phyloP scores from a whole-genome alignment of 2,797 vertebrate genomes.

The Tangara arthus region DNA sequence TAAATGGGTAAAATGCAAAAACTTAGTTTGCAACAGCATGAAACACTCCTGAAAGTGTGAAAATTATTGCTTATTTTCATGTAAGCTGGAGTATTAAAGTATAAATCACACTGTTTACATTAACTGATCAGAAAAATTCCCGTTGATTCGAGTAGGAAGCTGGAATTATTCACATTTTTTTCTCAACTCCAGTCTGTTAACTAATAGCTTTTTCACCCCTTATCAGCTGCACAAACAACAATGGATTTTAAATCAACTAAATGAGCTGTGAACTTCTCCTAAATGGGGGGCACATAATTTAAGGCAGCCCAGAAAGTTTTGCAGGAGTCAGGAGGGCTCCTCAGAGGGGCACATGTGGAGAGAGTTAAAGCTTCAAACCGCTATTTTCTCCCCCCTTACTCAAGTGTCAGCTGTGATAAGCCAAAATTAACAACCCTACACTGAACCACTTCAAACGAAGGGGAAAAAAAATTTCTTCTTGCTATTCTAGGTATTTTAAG shows the following conservation, averaged over 20 bases:
- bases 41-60: slow-evolving; percentile 9
- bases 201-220: slow-evolving; percentile 33
- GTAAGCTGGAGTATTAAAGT: neutral
- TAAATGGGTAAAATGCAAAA: neutral
- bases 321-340: slow-evolving; percentile 15
- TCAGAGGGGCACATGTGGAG: slow-evolving; percentile 25
- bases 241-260: slow-evolving; percentile 53
- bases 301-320: slow-evolving; percentile 12
- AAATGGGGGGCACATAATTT: neutral
- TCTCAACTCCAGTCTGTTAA: neutral
- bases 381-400: neutral
- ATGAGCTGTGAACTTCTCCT: slow-evolving; percentile 27
- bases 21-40: neutral
- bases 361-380: slow-evolving; percentile 45
- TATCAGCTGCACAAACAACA: slow-evolving; percentile 66
- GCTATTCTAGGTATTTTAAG: slow-evolving; percentile 67
- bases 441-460: slow-evolving; percentile 52
- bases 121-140: slow-evolving; percentile 9
- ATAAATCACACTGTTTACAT: slow-evolving; percentile 27
- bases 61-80: slow-evolving; percentile 17
- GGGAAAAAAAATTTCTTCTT: neutral
- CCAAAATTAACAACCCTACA: slow-evolving; percentile 62
- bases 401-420: slow-evolving; percentile 67
- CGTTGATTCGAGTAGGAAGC: slow-evolving; percentile 15
- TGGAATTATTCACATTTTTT: slow-evolving; percentile 4